phyloP scores from a whole-genome alignment of 2,888 invertebrate species.

The Tineola bisselliella region DNA sequence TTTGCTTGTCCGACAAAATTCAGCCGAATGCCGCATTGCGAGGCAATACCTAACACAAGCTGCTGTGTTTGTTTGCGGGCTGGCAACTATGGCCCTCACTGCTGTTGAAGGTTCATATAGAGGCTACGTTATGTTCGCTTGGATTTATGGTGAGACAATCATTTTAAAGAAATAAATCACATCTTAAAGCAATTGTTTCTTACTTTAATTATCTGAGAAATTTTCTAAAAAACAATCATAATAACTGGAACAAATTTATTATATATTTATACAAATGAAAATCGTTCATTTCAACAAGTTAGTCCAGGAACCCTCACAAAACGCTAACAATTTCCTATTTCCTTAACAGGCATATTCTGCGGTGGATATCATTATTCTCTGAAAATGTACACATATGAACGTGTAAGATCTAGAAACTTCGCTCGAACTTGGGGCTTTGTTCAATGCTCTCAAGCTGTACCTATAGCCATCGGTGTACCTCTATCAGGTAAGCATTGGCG shows the following conservation, averaged over 20 bases:
- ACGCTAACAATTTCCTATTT: not conserved
- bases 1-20: slow-evolving; percentile 82
- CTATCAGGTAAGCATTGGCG: slow-evolving; percentile 82
- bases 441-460: slow-evolving; percentile 86
- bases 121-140: slow-evolving; percentile 82
- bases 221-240: too few relatives aligned
- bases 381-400: slow-evolving; percentile 90
- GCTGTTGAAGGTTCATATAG: slow-evolving; percentile 80
- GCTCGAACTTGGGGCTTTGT: slow-evolving; percentile 91
- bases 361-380: slow-evolving; percentile 89
- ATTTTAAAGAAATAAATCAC: too few relatives aligned
- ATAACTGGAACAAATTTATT: too few relatives aligned
- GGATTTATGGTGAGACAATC: slow-evolving; percentile 74
- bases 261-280: too few relatives aligned
- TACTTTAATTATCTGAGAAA: too few relatives aligned
- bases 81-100: slow-evolving; percentile 80
- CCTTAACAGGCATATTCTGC: slow-evolving; percentile 78
- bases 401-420: slow-evolving; percentile 85
- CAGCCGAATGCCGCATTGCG: slow-evolving; percentile 85
- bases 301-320: too few relatives aligned
- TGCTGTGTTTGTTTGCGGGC: slow-evolving; percentile 80
- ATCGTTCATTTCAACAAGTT: too few relatives aligned
- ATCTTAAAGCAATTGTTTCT: too few relatives aligned
- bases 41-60: slow-evolving; percentile 86
- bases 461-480: slow-evolving; percentile 85